A percentile compares a stretch with the other conserved stretches of the same genome.
These are phyloP conservation scores for Criorhina ranunculi DNA, from an alignment of 2,888 invertebrate genomes.

Conservation along the genomic window DNA sequence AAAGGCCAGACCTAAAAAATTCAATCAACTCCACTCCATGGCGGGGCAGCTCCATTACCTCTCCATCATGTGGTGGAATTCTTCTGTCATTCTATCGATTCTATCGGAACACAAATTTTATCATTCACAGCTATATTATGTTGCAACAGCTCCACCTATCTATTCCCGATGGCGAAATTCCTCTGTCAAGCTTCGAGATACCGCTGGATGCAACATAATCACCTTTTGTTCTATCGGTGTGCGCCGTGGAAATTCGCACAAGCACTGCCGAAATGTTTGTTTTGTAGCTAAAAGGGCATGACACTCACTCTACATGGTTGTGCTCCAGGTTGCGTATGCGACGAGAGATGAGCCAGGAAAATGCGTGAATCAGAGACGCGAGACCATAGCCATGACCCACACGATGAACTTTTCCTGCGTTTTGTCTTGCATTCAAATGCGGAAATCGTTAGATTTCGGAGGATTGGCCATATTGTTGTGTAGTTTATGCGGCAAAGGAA, in stretches of 20 bases:
- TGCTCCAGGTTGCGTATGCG: constrained; percentile 49
- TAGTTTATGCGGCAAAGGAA: constrained; percentile 40
- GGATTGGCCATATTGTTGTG: constrained; percentile 69
- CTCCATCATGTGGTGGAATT: constrained; percentile 12
- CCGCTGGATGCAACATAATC: constrained; percentile 49
- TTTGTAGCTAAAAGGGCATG: constrained; percentile 40
- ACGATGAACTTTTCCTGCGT: constrained; percentile 57
- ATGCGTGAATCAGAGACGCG: constrained; percentile 62
- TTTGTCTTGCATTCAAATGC: constrained; percentile 57
- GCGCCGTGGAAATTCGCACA: constrained; percentile 32
- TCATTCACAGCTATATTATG: too few relatives aligned
- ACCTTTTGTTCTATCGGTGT: constrained; percentile 63
- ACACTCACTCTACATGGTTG: constrained; percentile 25
- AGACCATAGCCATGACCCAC: constrained; percentile 57
- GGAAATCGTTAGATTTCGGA: constrained; percentile 69
- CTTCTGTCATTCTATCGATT: constrained; percentile 46
- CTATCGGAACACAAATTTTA: constrained; percentile 57
- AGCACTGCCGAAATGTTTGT: constrained; percentile 19
- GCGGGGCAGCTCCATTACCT: constrained; percentile 16
- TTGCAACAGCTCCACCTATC: constrained; percentile 44
- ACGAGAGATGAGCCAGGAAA: constrained; percentile 36
- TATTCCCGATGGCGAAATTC: constrained; percentile 44
- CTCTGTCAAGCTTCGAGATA: constrained; percentile 53
- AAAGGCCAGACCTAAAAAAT: constrained; percentile 37
- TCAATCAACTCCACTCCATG: too few relatives aligned